A percentile compares a stretch with the other conserved stretches of the same genome.
Conservation (phyloP, 2,888 invertebrate species). For the Schizotus pectinicornis region DNA sequence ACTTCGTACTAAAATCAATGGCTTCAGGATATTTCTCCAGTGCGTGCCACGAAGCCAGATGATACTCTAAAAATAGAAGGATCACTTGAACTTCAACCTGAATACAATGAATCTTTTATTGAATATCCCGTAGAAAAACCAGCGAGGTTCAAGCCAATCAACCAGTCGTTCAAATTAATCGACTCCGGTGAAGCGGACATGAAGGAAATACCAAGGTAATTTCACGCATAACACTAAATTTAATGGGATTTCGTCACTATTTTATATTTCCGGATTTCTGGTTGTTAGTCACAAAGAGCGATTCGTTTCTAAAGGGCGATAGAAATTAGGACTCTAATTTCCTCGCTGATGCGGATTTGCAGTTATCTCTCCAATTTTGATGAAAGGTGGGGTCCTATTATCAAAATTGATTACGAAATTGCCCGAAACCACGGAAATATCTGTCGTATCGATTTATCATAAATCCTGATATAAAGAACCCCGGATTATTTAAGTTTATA, state of each 20-base stretch:
- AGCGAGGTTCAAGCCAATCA: constrained; percentile 24
- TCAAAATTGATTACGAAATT: constrained; percentile 19
- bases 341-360: neutral
- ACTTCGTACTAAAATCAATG: constrained; percentile 6
- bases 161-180: constrained; percentile 28
- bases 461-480: constrained; percentile 43
- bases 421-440: constrained; percentile 10
- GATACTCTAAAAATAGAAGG: constrained; percentile 55
- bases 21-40: constrained; percentile 39
- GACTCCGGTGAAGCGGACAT: constrained; percentile 31
- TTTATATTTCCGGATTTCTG: no score
- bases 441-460: constrained; percentile 47
- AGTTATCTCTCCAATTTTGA: neutral
- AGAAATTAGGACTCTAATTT: neutral
- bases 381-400: neutral
- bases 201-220: constrained; percentile 37
- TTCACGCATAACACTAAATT: neutral
- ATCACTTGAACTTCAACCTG: constrained; percentile 50
- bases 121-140: constrained; percentile 43
- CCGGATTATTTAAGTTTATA: constrained; percentile 41
- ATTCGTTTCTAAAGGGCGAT: neutral
- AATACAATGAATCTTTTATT: constrained; percentile 47
- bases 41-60: constrained; percentile 36
- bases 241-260: no score
- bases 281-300: neutral